These are phyloP conservation scores for Oncorhynchus mykiss DNA, from an alignment of 2,113 vertebrate species.

Conservation along the genomic window DNA sequence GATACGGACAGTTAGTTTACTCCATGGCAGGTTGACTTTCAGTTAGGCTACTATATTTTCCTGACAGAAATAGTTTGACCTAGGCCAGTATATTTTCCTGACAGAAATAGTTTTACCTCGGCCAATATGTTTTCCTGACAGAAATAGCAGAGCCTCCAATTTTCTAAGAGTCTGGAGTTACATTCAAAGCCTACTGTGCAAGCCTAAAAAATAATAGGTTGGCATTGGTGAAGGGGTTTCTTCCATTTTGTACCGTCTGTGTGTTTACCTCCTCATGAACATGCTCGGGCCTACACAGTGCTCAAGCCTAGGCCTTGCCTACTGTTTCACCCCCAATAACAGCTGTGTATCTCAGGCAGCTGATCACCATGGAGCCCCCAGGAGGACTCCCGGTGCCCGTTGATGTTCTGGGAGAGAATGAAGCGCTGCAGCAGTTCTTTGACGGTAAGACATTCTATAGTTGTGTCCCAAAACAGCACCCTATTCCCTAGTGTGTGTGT, in stretches of 20 bases:
- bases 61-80: too few relatives aligned
- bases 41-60: too few relatives aligned
- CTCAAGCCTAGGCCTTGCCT: slow-evolving; percentile 16
- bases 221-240: neutral
- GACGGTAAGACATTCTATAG: slow-evolving; percentile 76
- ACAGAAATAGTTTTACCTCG: too few relatives aligned
- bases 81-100: too few relatives aligned
- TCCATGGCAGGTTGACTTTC: too few relatives aligned
- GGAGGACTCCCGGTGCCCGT: slow-evolving; percentile 40
- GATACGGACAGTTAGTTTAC: too few relatives aligned
- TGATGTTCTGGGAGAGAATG: slow-evolving; percentile 88
- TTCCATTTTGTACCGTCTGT: neutral
- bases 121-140: too few relatives aligned
- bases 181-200: too few relatives aligned
- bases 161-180: too few relatives aligned
- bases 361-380: slow-evolving; percentile 46
- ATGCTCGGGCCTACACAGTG: neutral
- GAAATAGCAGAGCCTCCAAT: too few relatives aligned
- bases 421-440: slow-evolving; percentile 90
- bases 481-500: neutral
- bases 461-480: neutral
- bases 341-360: slow-evolving; percentile 11
- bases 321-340: slow-evolving; percentile 4
- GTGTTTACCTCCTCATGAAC: neutral
- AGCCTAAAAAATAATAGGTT: neutral